phyloP scores from a whole-genome alignment of 53 echinoderm and acorn worm genomes.

The Crossaster papposus region DNA sequence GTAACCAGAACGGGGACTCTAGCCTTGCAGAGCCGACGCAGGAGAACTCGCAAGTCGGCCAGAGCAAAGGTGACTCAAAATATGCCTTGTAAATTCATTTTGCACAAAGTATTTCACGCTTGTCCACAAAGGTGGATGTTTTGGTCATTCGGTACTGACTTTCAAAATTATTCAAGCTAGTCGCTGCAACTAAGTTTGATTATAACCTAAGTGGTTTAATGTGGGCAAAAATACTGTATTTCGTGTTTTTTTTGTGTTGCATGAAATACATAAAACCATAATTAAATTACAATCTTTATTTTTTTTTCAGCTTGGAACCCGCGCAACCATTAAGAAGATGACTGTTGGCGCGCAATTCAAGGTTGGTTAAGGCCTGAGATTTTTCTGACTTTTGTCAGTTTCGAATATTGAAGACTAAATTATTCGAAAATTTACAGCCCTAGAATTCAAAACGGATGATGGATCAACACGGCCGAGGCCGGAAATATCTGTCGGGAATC shows the following conservation, averaged over 20 bases:
- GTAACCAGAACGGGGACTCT: constrained; percentile 96
- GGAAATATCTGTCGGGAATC: too few relatives aligned
- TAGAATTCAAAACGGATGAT: too few relatives aligned
- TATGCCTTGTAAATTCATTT: not conserved
- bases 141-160: too few relatives aligned
- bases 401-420: too few relatives aligned
- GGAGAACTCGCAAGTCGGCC: constrained; percentile 77
- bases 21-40: constrained; percentile 85
- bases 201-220: too few relatives aligned
- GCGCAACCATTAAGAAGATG: constrained; percentile 74
- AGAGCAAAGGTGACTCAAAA: constrained; percentile 66
- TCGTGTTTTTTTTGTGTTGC: not conserved
- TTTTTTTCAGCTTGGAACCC: constrained; percentile 43
- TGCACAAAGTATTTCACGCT: not conserved
- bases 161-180: too few relatives aligned
- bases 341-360: constrained; percentile 97
- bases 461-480: too few relatives aligned
- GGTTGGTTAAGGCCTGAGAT: constrained; percentile 53
- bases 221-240: not conserved
- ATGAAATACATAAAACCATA: not conserved
- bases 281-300: not conserved
- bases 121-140: not conserved
- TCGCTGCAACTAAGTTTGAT: too few relatives aligned
- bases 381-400: too few relatives aligned
- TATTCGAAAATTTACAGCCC: too few relatives aligned